Evolutionary conservation across 2,113 vertebrate species (phyloP).

Genomic region (Pycnonotus jocosus): DNA sequence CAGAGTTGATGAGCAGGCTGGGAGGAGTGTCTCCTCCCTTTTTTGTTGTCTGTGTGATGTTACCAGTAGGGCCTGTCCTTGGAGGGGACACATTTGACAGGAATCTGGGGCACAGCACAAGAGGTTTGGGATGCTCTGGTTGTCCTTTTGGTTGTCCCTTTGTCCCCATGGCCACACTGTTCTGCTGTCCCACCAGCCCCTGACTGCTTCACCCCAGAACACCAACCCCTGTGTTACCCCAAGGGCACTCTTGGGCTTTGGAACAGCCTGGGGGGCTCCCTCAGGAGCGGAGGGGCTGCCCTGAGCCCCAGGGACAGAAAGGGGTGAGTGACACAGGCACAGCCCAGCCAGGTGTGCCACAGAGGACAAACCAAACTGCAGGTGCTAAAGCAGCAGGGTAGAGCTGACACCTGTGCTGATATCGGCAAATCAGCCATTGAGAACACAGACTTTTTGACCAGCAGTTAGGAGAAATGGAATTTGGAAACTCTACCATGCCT

Average conservation of each 20-base stretch:
- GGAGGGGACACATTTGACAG: background rate
- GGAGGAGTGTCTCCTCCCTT: background rate
- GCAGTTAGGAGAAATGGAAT: background rate
- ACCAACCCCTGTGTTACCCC: background rate
- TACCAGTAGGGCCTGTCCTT: background rate
- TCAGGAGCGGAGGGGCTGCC: background rate
- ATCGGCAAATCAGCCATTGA: background rate
- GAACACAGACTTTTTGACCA: background rate
- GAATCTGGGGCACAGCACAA: background rate
- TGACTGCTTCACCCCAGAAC: background rate
- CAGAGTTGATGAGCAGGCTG: background rate
- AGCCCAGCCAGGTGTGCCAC: background rate
- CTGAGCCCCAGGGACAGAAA: background rate
- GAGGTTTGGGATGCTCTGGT: background rate
- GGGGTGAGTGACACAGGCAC: background rate
- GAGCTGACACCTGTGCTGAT: background rate
- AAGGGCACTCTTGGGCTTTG: fast-evolving
- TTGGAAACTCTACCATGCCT: background rate
- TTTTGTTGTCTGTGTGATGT: background rate
- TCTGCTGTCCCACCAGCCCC: background rate
- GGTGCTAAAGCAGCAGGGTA: background rate
- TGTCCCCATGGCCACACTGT: fast-evolving
- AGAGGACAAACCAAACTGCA: background rate
- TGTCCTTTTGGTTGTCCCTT: background rate
- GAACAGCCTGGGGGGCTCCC: background rate